Evolutionary conservation across 2,888 invertebrate species (phyloP), one percentile per base, ranked within the genome.

Genomic region (Lasioglossum leucozonium): DNA sequence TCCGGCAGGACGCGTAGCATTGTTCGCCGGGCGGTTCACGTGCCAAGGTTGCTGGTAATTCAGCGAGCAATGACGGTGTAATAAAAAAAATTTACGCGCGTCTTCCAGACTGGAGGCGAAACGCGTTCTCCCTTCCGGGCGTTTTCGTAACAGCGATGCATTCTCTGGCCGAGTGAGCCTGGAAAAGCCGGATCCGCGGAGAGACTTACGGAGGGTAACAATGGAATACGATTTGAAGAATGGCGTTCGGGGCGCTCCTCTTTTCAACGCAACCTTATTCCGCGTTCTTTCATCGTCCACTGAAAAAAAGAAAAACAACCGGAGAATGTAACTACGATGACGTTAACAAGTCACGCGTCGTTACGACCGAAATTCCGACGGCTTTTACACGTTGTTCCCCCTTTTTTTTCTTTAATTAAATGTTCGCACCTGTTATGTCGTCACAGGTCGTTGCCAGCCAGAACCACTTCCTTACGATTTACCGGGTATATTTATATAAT

Each of bases 11-110:
- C 83, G 83, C 85, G 84, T 80, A 5, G 81, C 85, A 89, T 89
- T 89, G 89, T 88, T 87, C 84, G 75, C 71, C 62, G 75, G 51
- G 69, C 77, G 82, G 86, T 85, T 86, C 92, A 88, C 91, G 92
- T 92, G 92, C 90, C 92, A 92, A 93, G 91, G 90, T 87, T 91
- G 88, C 81, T 82, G 85, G 90, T 91, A 91, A 91, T 87, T 88
- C 87, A 84, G 65, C 86, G 81, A 71, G 85, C 84, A 85, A 88
- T 80, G 85, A 85, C 85, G 72, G 73, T 72, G 87, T 77, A 86
- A 87, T 91, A 88, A 90, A 91, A 90, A 85, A 87, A 87, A 84
- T 88, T 88, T 88, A 90, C 82, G 85, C 86, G 69, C 81, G 85
- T 83, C 88, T 82, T 76, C 84, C 79, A 82, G 85, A 65, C 71